Evolutionary conservation across 1,140 invertebrate genomes (phyloP).

Genomic region (Bradynema listronoti): DNA sequence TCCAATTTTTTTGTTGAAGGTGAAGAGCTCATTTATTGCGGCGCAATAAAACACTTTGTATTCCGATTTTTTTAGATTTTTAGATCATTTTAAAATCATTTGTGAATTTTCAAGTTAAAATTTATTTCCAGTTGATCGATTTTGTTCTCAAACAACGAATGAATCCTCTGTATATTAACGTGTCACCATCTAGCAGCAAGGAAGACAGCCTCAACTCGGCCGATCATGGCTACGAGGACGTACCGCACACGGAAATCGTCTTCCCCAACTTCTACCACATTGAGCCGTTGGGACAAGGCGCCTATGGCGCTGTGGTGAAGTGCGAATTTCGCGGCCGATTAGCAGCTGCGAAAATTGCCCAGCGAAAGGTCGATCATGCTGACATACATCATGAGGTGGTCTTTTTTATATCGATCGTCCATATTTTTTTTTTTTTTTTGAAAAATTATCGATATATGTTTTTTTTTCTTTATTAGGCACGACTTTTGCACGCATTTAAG

Average conservation of each 20-base stretch:
- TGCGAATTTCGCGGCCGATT: conserved; percentile 11
- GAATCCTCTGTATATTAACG: conserved; percentile 20
- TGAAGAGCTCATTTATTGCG: too few relatives aligned
- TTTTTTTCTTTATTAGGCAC: conserved; percentile 19
- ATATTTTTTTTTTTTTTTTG: conserved; percentile 15
- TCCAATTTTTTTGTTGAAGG: too few relatives aligned
- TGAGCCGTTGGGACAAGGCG: conserved; percentile 22
- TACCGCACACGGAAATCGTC: conserved; percentile 15
- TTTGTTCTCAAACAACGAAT: too few relatives aligned
- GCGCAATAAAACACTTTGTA: too few relatives aligned
- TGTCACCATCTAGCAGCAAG: conserved; percentile 2
- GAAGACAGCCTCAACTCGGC: too few relatives aligned
- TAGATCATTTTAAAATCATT: too few relatives aligned
- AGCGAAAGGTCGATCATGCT: conserved; percentile 7
- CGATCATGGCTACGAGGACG: conserved; percentile 8
- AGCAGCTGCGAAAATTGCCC: conserved; percentile 30
- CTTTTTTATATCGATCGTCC: not conserved
- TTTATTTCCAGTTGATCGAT: too few relatives aligned
- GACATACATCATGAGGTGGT: conserved; percentile 26
- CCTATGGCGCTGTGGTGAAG: conserved; percentile 41
- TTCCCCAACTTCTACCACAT: conserved; percentile 34
- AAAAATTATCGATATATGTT: conserved; percentile 16
- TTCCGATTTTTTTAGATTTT: too few relatives aligned
- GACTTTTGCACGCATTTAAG: conserved; percentile 18
- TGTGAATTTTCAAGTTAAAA: too few relatives aligned